Evolutionary conservation across 2,797 vertebrate genomes (phyloP).

Genomic region (Fundulus diaphanus): DNA sequence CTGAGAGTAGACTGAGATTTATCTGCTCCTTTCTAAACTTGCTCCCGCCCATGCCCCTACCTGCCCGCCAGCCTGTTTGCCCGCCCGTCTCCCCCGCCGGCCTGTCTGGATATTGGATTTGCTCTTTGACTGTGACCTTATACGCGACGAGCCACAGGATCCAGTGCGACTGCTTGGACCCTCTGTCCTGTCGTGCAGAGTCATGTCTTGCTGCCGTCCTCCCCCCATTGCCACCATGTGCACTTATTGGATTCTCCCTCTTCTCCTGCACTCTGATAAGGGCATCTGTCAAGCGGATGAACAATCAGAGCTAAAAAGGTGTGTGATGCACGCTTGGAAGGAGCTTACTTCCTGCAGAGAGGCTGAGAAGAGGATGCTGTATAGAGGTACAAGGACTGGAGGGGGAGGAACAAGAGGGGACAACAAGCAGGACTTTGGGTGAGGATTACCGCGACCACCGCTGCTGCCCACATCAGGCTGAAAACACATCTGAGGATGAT

Average conservation of each 20-base stretch:
- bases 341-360: conserved; percentile 70
- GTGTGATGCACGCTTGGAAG: conserved; percentile 73
- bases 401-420: conserved; percentile 9
- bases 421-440: conserved; percentile 35
- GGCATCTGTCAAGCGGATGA: conserved; percentile 80
- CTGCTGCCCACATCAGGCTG: neutral
- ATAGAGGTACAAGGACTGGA: conserved; percentile 7
- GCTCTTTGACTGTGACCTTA: conserved; percentile 81
- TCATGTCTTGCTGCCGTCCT: conserved; percentile 53
- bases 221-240: conserved; percentile 46
- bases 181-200: conserved; percentile 66
- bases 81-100: conserved; percentile 42
- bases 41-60: conserved; percentile 55
- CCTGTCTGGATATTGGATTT: conserved; percentile 76
- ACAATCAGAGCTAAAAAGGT: conserved; percentile 77
- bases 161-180: conserved; percentile 61
- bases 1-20: conserved; percentile 67
- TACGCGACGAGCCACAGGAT: conserved; percentile 69
- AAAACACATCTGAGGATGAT: conserved; percentile 38
- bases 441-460: conserved; percentile 26
- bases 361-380: conserved; percentile 56
- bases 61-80: conserved; percentile 54
- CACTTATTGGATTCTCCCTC: conserved; percentile 75
- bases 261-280: conserved; percentile 73
- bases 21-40: conserved; percentile 64